These are phyloP conservation scores for Hemitrygon akajei DNA, from an alignment of 2,797 vertebrate species.

Conservation along the genomic window DNA sequence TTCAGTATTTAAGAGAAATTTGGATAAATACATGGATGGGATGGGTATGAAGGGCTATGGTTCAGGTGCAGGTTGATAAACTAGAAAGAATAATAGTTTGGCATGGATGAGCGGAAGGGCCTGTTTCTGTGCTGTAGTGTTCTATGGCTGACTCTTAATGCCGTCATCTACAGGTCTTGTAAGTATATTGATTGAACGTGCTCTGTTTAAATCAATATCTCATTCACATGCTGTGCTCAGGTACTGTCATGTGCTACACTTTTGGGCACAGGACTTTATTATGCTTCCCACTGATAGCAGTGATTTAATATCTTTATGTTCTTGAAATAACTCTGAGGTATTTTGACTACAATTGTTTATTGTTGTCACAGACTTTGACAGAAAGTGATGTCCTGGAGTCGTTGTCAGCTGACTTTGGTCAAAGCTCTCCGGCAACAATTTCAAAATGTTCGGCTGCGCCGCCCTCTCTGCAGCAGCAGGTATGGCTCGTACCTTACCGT, in stretches of 20 bases:
- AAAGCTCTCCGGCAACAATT: neutral
- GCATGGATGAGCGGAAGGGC: no score
- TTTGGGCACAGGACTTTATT: no score
- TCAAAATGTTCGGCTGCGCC: constrained; percentile 38
- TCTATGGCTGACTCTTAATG: neutral
- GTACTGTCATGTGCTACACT: no score
- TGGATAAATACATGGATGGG: no score
- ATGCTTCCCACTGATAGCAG: no score
- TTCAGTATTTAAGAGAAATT: no score
- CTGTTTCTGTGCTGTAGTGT: no score
- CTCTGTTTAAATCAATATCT: neutral
- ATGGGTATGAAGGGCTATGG: no score
- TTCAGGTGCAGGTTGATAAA: no score
- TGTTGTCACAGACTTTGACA: constrained; percentile 51
- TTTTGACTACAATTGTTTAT: constrained; percentile 11
- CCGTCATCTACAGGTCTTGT: neutral
- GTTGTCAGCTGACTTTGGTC: constrained; percentile 55
- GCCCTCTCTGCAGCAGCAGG: neutral
- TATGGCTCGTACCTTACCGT: neutral
- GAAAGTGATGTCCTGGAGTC: constrained; percentile 55
- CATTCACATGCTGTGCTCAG: neutral
- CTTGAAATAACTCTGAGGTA: neutral
- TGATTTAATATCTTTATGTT: neutral
- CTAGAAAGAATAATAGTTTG: no score
- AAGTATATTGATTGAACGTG: neutral